Evolutionary conservation across 1,140 invertebrate genomes (phyloP).

Genomic region (Cheumatopsyche charites): DNA sequence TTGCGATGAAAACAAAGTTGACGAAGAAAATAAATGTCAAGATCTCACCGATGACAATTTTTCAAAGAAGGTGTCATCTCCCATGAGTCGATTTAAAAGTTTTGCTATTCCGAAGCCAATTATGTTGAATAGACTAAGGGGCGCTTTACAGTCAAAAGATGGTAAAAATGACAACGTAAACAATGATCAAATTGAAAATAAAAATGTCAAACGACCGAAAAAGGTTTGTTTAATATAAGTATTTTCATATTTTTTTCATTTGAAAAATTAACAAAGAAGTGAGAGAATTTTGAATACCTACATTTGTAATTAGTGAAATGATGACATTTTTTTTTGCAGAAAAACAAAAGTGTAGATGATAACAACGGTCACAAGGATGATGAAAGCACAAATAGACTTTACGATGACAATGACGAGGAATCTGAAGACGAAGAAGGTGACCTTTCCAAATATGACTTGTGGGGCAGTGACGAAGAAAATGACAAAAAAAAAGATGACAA

Average conservation of each 20-base stretch:
- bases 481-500: constrained; percentile 44
- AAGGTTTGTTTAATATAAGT: constrained; percentile 22
- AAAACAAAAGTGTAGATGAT: constrained; percentile 17
- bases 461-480: constrained; percentile 58
- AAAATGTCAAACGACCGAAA: not conserved
- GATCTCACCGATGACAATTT: constrained; percentile 36
- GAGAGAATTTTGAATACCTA: no score
- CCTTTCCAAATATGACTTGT: constrained; percentile 61
- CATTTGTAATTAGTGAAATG: no score
- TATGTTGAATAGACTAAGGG: constrained; percentile 54
- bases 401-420: constrained; percentile 52
- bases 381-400: not conserved
- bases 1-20: not conserved
- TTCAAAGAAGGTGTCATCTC: constrained; percentile 13
- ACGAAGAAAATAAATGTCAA: constrained; percentile 5
- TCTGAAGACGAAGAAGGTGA: constrained; percentile 60
- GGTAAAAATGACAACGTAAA: not conserved
- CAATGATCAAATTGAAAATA: not conserved
- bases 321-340: not conserved
- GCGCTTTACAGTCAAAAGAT: constrained; percentile 24
- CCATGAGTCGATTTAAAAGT: constrained; percentile 60
- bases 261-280: not conserved
- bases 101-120: constrained; percentile 61
- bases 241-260: not conserved
- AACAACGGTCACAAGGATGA: constrained; percentile 30